Percentiles rank a stretch among this genome's conserved stretches.
Evolutionary conservation across 2,888 invertebrate genomes (phyloP).

Genomic region (Timandra comae): DNA sequence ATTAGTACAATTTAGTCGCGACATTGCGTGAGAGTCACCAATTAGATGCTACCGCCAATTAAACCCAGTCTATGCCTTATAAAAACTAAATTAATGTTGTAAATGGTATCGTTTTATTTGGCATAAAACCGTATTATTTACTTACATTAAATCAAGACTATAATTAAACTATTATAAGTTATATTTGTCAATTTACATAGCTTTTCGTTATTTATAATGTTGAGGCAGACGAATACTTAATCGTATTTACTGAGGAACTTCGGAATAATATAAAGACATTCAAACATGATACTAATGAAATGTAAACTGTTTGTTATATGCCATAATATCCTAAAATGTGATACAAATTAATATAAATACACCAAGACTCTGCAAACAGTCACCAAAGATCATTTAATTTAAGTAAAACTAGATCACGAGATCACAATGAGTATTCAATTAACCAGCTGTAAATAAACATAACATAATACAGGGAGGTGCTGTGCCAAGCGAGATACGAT

Average conservation of each 20-base stretch:
- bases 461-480: slow-evolving; percentile 6
- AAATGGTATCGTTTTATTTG: slow-evolving; percentile 15
- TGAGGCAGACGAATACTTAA: too few species aligned
- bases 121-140: slow-evolving; percentile 3
- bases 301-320: too few species aligned
- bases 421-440: slow-evolving; percentile 1
- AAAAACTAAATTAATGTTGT: slow-evolving; percentile 36
- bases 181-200: too few species aligned
- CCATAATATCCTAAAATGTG: too few species aligned
- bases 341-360: too few species aligned
- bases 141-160: background rate
- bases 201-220: too few species aligned
- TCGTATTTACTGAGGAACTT: too few species aligned
- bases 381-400: too few species aligned
- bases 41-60: slow-evolving; percentile 47
- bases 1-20: slow-evolving; percentile 57
- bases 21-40: slow-evolving; percentile 53
- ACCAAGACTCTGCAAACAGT: too few species aligned
- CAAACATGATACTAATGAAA: too few species aligned
- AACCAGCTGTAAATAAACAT: slow-evolving; percentile 23
- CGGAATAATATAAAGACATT: too few species aligned
- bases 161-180: too few species aligned
- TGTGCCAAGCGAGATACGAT: slow-evolving; percentile 23
- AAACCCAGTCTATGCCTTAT: slow-evolving; percentile 32
- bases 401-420: background rate